Evolutionary conservation across 2,113 vertebrate species (phyloP).

Genomic region (Lasiurus cinereus): DNA sequence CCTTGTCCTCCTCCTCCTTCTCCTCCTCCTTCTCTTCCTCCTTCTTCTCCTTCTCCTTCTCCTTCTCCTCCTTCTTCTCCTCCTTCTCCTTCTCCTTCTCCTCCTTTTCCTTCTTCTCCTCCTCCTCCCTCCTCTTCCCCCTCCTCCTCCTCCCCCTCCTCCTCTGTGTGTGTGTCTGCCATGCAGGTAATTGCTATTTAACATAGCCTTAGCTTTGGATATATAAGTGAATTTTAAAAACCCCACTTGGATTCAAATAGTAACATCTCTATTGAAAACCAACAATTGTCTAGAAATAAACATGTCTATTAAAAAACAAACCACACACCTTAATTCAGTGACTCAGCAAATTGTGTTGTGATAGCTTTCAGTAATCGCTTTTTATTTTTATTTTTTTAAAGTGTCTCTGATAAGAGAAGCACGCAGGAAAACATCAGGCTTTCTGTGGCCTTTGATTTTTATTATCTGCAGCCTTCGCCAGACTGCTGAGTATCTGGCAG

Average conservation of each 20-base stretch:
- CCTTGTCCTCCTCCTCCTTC: too few relatives aligned
- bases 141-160: too few relatives aligned
- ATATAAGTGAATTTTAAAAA: not conserved
- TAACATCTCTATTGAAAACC: slow-evolving; percentile 72
- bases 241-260: slow-evolving; percentile 57
- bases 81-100: too few relatives aligned
- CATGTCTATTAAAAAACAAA: slow-evolving; percentile 27
- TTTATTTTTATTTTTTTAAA: slow-evolving; percentile 69
- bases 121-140: too few relatives aligned
- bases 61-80: too few relatives aligned
- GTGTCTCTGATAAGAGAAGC: slow-evolving; percentile 53
- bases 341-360: slow-evolving; percentile 46
- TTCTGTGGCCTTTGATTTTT: slow-evolving; percentile 52
- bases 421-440: slow-evolving; percentile 25
- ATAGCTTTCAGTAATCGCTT: slow-evolving; percentile 64
- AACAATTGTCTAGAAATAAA: slow-evolving; percentile 74
- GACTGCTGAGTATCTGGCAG: slow-evolving; percentile 22
- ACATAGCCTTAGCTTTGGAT: not conserved
- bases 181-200: slow-evolving; percentile 15
- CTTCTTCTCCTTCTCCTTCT: too few relatives aligned
- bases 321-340: slow-evolving; percentile 50
- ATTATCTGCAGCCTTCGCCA: not conserved
- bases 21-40: too few relatives aligned
- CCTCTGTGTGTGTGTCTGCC: not conserved
- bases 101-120: too few relatives aligned